Percentiles rank a stretch among this genome's conserved stretches.
Evolutionary conservation across 2,797 vertebrate species (phyloP).

Genomic region (Gallinago solitaria): DNA sequence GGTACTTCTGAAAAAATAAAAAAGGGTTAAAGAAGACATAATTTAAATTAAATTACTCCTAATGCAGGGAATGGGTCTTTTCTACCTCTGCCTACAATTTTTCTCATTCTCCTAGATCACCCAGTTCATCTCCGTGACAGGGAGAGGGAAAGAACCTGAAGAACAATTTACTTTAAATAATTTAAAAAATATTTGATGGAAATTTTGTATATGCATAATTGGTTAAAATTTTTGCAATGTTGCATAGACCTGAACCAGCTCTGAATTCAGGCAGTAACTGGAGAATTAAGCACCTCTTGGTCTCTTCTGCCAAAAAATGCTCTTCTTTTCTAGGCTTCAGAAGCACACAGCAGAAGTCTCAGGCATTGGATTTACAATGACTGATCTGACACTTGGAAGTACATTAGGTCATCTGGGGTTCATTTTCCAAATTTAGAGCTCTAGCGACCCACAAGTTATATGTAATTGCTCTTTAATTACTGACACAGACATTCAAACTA

Average conservation of each 20-base stretch:
- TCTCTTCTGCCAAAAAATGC: neutral
- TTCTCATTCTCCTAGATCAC: neutral
- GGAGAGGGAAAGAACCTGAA: neutral
- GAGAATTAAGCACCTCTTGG: neutral
- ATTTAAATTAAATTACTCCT: neutral
- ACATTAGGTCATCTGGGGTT: slow-evolving; percentile 33
- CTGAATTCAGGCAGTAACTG: neutral
- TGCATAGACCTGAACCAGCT: neutral
- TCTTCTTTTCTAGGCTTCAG: slow-evolving; percentile 1
- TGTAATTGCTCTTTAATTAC: slow-evolving; percentile 48
- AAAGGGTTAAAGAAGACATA: neutral
- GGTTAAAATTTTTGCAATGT: neutral
- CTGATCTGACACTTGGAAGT: slow-evolving; percentile 44
- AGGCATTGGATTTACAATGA: neutral
- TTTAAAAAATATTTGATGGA: neutral
- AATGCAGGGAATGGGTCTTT: neutral
- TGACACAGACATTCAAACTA: slow-evolving; percentile 8
- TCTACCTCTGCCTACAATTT: neutral
- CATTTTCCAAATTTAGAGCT: slow-evolving; percentile 29
- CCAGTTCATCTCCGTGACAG: neutral
- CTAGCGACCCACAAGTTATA: neutral
- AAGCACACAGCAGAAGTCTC: neutral
- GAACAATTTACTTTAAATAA: neutral
- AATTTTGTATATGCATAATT: neutral
- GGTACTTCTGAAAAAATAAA: neutral